Conservation (phyloP, 2,113 vertebrate species). For the Plotosus lineatus region DNA sequence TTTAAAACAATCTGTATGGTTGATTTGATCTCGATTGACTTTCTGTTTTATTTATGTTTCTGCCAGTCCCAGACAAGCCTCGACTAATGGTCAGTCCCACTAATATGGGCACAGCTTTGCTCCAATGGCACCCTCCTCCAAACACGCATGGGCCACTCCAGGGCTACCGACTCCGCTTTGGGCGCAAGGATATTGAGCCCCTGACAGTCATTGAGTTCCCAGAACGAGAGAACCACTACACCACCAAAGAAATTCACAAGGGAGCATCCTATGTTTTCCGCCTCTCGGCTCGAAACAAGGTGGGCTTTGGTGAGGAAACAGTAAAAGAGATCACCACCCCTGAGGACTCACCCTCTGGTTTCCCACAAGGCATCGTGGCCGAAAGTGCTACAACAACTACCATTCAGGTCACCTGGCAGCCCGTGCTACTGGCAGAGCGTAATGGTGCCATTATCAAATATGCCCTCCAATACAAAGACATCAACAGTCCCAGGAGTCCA, state of each 20-base stretch:
- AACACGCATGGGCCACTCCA: conserved; percentile 88
- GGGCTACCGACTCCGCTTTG: conserved; percentile 93
- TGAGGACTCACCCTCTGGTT: conserved; percentile 91
- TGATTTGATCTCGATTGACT: not conserved
- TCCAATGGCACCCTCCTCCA: conserved; percentile 95
- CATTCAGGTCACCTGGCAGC: conserved; percentile 91
- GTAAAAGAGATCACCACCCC: conserved; percentile 92
- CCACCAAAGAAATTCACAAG: conserved; percentile 95
- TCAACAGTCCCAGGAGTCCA: conserved; percentile 92
- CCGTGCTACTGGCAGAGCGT: conserved; percentile 85
- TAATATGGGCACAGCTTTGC: conserved; percentile 96
- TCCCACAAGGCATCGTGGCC: conserved; percentile 88
- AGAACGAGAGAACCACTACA: conserved; percentile 95
- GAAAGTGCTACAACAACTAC: conserved; percentile 89
- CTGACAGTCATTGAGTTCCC: conserved; percentile 91
- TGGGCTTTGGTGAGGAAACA: conserved; percentile 96
- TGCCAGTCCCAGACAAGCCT: conserved; percentile 93
- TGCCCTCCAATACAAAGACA: conserved; percentile 94
- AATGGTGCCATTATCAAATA: conserved; percentile 94
- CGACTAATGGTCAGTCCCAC: conserved; percentile 94
- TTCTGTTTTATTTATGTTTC: conserved; percentile 43
- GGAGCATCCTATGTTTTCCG: conserved; percentile 92
- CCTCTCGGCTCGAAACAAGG: conserved; percentile 95
- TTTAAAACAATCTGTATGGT: not conserved
- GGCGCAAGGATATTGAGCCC: conserved; percentile 88